These are phyloP conservation scores for Ancistrus triradiatus DNA, from an alignment of 2,113 vertebrate species.

Conservation along the genomic window DNA sequence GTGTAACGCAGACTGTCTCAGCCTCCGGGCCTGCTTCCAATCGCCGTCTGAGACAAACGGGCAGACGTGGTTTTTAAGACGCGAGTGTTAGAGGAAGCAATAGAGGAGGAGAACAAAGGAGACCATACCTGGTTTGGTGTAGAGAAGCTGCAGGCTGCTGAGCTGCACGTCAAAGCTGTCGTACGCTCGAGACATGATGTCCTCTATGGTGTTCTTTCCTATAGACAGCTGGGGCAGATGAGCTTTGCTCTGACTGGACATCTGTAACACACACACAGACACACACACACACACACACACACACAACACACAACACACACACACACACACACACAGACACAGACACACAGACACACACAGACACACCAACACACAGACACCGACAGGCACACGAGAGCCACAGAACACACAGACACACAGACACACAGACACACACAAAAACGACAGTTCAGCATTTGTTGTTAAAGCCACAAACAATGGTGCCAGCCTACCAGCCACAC, in stretches of 20 bases:
- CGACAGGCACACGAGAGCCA: too few relatives aligned
- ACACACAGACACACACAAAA: too few relatives aligned
- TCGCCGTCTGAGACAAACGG: constrained; percentile 73
- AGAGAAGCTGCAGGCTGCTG: constrained; percentile 88
- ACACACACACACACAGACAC: too few relatives aligned
- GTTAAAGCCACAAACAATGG: too few relatives aligned
- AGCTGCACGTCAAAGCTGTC: constrained; percentile 92
- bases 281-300: not conserved
- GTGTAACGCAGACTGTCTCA: constrained; percentile 79
- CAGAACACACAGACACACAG: too few relatives aligned
- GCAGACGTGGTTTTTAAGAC: not conserved
- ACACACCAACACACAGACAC: too few relatives aligned
- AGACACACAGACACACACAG: too few relatives aligned
- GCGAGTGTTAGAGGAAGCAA: not conserved
- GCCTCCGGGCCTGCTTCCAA: constrained; percentile 86
- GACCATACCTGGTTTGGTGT: constrained; percentile 76
- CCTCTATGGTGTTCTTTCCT: constrained; percentile 78
- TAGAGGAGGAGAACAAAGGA: not conserved
- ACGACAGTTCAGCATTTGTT: too few relatives aligned
- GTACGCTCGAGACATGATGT: constrained; percentile 92
- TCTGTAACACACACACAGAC: constrained; percentile 53
- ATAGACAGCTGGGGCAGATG: constrained; percentile 75
- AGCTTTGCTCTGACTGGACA: constrained; percentile 79
- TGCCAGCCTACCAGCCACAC: too few relatives aligned
- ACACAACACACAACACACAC: too few relatives aligned